Evolutionary conservation across 2,888 invertebrate species (phyloP), one percentile per base, ranked within the genome.

Genomic region (Apodemia zela): DNA sequence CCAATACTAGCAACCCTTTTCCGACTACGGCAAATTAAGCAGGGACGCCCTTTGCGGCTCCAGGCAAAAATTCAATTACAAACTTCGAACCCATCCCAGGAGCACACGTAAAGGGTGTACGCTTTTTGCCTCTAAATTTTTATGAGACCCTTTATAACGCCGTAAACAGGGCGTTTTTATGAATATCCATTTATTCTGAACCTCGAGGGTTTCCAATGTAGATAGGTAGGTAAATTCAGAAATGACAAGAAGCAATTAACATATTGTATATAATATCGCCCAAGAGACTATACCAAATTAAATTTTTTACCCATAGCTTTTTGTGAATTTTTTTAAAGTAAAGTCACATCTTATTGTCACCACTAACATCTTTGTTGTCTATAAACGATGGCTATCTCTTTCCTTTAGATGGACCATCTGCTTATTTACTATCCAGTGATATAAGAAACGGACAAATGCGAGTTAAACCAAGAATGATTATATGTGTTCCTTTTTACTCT

Each of bases 21-120:
- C 76, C 72, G 85, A 78, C 82, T 82, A 75, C 82, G 83, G 82
- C 84, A 88, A 89, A 90, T 91, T 90, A 90, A 85, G 87, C 89
- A 88, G 82, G 82, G 78, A 78, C 76, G 82, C 88, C 90, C 90
- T 88, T 85, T 89, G 90, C 86, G 89, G 89, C 89, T 86, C 78
- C 80, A 86, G 89, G 89, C 89, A 87, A 90, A 89, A 91, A 91
- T 91, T 91, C 90, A 91, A 91, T 91, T 91, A 90, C 89, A 80
- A 88, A 91, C 87, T 89, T 89, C 82, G 78, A 73, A 74, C 75
- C 84, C 87, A 87, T 90, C 89, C 89, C 89, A 89, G 80, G 89
- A 88, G 89, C 79, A 77, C 75, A 79, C 82, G 84, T 82, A 84
- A 85, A 88, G 89, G 89, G 88, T 71, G 77, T 77, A 76, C 73